Evolutionary conservation across 2,113 vertebrate species (phyloP).

Genomic region (Hippopotamus amphibius): DNA sequence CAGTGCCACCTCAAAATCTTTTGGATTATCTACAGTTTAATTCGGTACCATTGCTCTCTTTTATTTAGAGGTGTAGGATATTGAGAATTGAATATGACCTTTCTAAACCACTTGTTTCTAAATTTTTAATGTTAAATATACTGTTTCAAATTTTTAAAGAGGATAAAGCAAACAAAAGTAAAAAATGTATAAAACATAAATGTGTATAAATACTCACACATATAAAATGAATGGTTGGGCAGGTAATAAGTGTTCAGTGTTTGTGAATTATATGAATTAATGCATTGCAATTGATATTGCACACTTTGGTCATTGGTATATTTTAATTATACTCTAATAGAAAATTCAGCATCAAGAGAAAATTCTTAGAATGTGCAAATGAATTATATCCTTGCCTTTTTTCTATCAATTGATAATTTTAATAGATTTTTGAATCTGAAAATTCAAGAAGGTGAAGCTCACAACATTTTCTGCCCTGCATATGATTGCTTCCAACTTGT

Average conservation of each 20-base stretch:
- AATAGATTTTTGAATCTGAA: conserved; percentile 98
- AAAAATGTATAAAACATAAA: conserved; percentile 28
- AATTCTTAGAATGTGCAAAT: not conserved
- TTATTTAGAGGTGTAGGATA: conserved; percentile 20
- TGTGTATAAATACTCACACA: not conserved
- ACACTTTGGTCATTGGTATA: not conserved
- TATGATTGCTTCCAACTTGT: conserved; percentile 99
- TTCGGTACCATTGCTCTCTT: not conserved
- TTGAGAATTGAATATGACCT: conserved; percentile 36
- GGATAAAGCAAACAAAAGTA: conserved; percentile 26
- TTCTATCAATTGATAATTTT: conserved; percentile 80
- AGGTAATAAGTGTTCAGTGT: not conserved
- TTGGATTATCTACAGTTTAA: conserved; percentile 32
- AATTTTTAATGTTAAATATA: conserved; percentile 57
- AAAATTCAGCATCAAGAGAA: conserved; percentile 38
- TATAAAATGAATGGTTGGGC: not conserved
- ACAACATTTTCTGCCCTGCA: conserved; percentile 99
- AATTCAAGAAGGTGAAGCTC: conserved; percentile 99
- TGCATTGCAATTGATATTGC: not conserved
- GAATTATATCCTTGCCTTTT: conserved; percentile 62
- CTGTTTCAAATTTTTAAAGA: conserved; percentile 35
- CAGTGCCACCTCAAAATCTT: not conserved
- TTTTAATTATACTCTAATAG: conserved; percentile 25
- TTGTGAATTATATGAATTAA: conserved; percentile 35
- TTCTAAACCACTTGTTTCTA: conserved; percentile 41